Conservation (phyloP, 2,113 vertebrate species). For the Trochalopteron elliotii region DNA sequence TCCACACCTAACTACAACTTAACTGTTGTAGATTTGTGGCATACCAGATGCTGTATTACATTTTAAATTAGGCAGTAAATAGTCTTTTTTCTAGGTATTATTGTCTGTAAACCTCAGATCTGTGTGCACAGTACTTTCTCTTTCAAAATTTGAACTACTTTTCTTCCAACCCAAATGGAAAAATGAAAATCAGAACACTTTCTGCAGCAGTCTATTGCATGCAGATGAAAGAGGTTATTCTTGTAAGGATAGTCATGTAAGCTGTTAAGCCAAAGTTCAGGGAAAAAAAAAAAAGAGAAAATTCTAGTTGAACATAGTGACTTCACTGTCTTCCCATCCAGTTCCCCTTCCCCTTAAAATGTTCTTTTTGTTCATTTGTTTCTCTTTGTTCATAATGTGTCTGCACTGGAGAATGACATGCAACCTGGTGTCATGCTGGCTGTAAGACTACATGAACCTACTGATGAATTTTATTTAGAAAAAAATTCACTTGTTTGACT, state of each 20-base stretch:
- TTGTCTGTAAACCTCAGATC: neutral
- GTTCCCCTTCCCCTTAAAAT: neutral
- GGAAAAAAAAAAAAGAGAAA: neutral
- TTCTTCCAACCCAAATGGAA: neutral
- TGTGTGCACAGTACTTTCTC: neutral
- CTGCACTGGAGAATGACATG: neutral
- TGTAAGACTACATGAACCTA: neutral
- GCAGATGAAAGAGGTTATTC: neutral
- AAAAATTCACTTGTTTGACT: neutral
- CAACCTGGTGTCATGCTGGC: neutral
- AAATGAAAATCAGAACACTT: neutral
- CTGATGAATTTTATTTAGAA: neutral
- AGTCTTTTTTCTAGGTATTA: neutral
- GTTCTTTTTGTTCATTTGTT: neutral
- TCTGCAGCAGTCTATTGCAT: neutral
- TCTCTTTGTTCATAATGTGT: neutral
- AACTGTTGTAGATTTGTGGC: neutral
- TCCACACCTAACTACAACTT: neutral
- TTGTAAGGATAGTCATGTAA: slow-evolving; percentile 3
- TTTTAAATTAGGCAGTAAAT: neutral
- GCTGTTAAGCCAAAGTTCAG: neutral
- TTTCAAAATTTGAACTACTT: neutral
- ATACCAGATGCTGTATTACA: neutral
- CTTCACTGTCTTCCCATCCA: neutral
- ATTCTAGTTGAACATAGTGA: neutral